phyloP scores from a whole-genome alignment of 2,888 invertebrate species.

The Oxystoma pomonae region DNA sequence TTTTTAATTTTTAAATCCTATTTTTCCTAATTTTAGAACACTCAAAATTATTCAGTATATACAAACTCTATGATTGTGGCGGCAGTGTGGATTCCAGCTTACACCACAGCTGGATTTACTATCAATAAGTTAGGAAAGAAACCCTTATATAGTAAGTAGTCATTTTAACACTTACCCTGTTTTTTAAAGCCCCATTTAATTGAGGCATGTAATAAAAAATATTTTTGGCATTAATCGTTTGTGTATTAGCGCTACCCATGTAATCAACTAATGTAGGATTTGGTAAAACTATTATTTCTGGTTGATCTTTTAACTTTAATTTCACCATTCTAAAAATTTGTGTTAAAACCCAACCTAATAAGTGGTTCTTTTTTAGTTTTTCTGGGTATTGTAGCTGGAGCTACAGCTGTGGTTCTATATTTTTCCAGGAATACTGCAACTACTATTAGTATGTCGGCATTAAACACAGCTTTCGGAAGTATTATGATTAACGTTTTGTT shows the following conservation, averaged over 20 bases:
- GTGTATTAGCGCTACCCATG: too few species aligned
- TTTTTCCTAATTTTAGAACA: slow-evolving; percentile 31
- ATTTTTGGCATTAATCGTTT: too few species aligned
- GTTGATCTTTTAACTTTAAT: too few species aligned
- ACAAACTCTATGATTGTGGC: slow-evolving; percentile 30
- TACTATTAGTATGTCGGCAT: slow-evolving; percentile 45
- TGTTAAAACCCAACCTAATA: too few species aligned
- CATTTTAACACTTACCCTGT: too few species aligned
- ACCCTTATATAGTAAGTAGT: slow-evolving; percentile 26
- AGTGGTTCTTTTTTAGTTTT: not conserved
- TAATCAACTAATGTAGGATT: too few species aligned
- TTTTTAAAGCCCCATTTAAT: too few species aligned
- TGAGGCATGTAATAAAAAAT: too few species aligned
- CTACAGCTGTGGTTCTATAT: slow-evolving; percentile 21
- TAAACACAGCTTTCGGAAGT: slow-evolving; percentile 53
- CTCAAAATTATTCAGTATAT: slow-evolving; percentile 29
- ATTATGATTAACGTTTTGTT: slow-evolving; percentile 58
- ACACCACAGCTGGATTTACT: slow-evolving; percentile 24
- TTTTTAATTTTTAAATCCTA: too few species aligned
- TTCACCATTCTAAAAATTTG: too few species aligned
- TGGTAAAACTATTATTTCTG: too few species aligned
- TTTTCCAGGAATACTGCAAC: slow-evolving; percentile 47
- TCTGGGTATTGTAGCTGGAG: slow-evolving; percentile 4
- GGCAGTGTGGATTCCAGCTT: slow-evolving; percentile 21
- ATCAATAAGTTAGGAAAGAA: slow-evolving; percentile 30